Evolutionary conservation across 2,797 vertebrate genomes (phyloP).

Genomic region (Smutsia gigantea): DNA sequence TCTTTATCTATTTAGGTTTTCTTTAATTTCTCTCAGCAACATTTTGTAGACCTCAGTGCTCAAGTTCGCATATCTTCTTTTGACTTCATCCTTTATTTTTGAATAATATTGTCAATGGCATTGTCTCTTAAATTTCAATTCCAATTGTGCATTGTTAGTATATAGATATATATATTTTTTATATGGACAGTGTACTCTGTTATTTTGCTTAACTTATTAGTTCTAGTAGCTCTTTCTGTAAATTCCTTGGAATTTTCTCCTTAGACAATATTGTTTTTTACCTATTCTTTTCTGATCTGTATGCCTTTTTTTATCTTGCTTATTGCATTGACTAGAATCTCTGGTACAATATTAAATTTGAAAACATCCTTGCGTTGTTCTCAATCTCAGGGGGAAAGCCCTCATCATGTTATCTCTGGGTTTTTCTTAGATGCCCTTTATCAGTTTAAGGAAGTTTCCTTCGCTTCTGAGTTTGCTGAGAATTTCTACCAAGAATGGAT

Average conservation of each 20-base stretch:
- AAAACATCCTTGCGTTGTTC: background rate
- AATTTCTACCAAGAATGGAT: background rate
- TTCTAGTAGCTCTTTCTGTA: background rate
- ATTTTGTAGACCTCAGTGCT: background rate
- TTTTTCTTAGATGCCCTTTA: background rate
- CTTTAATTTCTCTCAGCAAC: background rate
- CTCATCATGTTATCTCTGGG: background rate
- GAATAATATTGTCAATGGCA: background rate
- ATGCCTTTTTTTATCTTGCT: background rate
- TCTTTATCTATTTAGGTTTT: background rate
- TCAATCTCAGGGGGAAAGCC: background rate
- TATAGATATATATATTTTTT: background rate
- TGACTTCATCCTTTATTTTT: background rate
- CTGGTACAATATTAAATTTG: background rate
- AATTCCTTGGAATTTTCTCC: background rate
- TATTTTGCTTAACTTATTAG: background rate
- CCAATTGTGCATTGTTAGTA: background rate
- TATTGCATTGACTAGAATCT: background rate
- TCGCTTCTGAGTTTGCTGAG: background rate
- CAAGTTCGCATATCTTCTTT: background rate
- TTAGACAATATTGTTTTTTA: background rate
- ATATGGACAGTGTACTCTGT: background rate
- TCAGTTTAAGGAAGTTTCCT: background rate
- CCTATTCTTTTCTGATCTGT: background rate
- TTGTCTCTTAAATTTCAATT: background rate